These are phyloP conservation scores for Chironex yamaguchii DNA, from an alignment of 30 jellyfish, hydroid and myxozoan genomes.

Conservation along the genomic window DNA sequence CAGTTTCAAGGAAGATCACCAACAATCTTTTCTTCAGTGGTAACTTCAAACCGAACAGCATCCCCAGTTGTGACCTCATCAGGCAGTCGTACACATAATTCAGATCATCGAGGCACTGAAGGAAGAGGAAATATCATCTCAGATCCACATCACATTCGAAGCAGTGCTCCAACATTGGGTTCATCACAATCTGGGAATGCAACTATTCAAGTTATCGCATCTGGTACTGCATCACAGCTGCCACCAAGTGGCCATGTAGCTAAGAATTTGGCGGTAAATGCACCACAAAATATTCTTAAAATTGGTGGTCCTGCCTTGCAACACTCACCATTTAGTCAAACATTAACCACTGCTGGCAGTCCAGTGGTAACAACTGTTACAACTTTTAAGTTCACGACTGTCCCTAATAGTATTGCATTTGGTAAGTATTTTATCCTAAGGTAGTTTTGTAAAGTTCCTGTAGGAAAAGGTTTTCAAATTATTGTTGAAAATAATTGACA, in stretches of 20 bases:
- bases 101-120: constrained; percentile 60
- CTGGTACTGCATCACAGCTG: constrained; percentile 84
- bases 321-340: constrained; percentile 42
- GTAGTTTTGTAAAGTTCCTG: no score
- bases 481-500: no score
- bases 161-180: constrained; percentile 61
- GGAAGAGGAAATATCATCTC: constrained; percentile 44
- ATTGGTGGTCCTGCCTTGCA: constrained; percentile 68
- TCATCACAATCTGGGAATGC: constrained; percentile 76
- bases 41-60: constrained; percentile 67
- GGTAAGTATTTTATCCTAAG: constrained; percentile 33
- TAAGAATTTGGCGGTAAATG: constrained; percentile 56
- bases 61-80: constrained; percentile 76
- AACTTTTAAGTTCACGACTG: constrained; percentile 52
- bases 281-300: constrained; percentile 79
- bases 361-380: constrained; percentile 15
- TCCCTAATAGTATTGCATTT: constrained; percentile 62
- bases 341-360: constrained; percentile 13
- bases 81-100: constrained; percentile 61
- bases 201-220: constrained; percentile 93
- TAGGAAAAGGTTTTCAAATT: no score
- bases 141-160: constrained; percentile 67
- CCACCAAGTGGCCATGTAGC: constrained; percentile 59
- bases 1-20: constrained; percentile 73
- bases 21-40: constrained; percentile 75